Evolutionary conservation across 2,113 vertebrate genomes (phyloP), one percentile per base, ranked within the genome.

Genomic region (Chloroceryle aenea): DNA sequence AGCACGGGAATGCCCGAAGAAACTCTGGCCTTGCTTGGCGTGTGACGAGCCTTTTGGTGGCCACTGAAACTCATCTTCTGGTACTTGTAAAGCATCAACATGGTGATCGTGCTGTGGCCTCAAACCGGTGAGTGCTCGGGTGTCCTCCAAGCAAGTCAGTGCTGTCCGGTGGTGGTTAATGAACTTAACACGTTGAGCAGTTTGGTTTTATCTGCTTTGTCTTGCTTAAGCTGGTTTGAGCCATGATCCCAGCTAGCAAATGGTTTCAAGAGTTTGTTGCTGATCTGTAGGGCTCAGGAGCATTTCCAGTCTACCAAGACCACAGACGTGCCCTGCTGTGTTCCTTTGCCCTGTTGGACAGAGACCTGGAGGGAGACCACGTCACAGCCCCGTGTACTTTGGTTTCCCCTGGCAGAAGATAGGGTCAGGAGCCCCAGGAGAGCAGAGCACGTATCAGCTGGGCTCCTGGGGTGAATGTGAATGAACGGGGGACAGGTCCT

Each of bases 351-450:
- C 56, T 62, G 16, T 14, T 29, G n/a, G 64, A 42, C 30, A 76
- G 52, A 72, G 27, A 61, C 12, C 36, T 56, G 5, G 10, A 34
- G 64, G 14, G 58, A 48, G 12, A 32, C 14, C 0, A 2, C 38
- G 34, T 50, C 47, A 32, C 23, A 53, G 55, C 12, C n/a, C 0
- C 0, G 8, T 4, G 11, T 32, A 45, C 13, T 30, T 64, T 64
- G 23, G 9, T 45, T 90, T 93, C 25, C 22, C 18, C n/a, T 62
- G 30, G 21, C 67, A 62, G 52, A 90, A 90, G 78, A 53, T 9
- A 30, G 5, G 20, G 56, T 4, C 6, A 63, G 34, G 22, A 27
- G 52, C 9, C n/a, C 12, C 19, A 34, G 34, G 2, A 66, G 21
- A 62, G 11, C 2, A 29, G 21, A 34, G 15, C 25, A 26, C 11